Evolutionary conservation across 1,140 invertebrate species (phyloP), one percentile per base, ranked within the genome.

Genomic region (Nephotettix cincticeps): DNA sequence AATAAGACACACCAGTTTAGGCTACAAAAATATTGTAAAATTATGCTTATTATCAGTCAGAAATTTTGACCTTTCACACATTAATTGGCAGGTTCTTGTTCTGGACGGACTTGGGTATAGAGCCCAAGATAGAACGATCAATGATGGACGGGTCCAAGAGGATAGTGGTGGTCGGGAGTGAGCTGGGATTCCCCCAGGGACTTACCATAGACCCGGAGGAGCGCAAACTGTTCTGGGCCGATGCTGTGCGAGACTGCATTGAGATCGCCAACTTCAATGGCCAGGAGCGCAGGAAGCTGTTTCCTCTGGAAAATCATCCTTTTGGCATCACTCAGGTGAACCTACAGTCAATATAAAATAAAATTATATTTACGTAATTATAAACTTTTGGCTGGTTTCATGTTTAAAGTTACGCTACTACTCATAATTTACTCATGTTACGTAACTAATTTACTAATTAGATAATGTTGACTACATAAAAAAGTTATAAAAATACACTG

Each of bases 61-160:
- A n/a, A n/a, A n/a, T n/a, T n/a, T n/a, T n/a, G n/a, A n/a, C n/a
- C n/a, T n/a, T n/a, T n/a, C n/a, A n/a, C n/a, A n/a, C n/a, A n/a
- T n/a, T n/a, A 4, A 21, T 1, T 71, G 70, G 21, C 74, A 91
- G 90, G 1, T 94, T 89, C 71, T 79, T 97, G 14, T 97, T 93
- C 79, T 97, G 96, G 95, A 91, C 92, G 1, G 94, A 98, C 78
- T 96, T 95, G 92, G 93, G 93, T 27, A 85, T 91, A 73, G 78
- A 84, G 71, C 89, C 94, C 0, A 89, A 89, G 75, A 97, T 98
- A 72, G 94, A 97, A 81, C 83, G 93, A 51, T 88, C 93, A 21
- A 87, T 84, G 54, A 81, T 98, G 76, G 96, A 99, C 81, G 96
- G 96, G 0, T 87, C 87, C 0, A 85, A 88, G 70, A 84, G 94